Conservation (phyloP, 2,888 invertebrate species). For the Xanthorhoe spadicearia region DNA sequence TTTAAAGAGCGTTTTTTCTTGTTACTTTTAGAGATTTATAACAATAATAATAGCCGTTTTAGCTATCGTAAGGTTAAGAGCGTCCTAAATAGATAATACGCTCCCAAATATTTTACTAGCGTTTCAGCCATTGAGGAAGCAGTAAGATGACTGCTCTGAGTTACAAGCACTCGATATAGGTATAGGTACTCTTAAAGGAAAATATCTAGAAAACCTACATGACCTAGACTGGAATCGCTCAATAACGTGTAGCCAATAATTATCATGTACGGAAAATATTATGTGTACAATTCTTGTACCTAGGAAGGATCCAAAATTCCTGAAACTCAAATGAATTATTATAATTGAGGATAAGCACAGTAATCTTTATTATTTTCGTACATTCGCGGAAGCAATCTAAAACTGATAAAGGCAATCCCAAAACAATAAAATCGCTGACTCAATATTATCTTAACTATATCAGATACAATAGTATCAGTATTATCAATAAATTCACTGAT, state of each 20-base stretch:
- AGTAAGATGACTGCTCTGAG: neutral
- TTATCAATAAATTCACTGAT: neutral
- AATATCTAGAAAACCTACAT: neutral
- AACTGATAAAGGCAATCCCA: too few species aligned
- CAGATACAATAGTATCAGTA: neutral
- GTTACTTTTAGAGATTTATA: too few species aligned
- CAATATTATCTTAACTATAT: neutral
- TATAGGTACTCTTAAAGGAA: neutral
- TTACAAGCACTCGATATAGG: neutral
- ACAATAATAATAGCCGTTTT: too few species aligned
- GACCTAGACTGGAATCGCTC: neutral
- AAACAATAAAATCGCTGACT: neutral
- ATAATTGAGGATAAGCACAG: too few species aligned
- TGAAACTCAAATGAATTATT: too few species aligned
- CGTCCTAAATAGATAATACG: too few species aligned
- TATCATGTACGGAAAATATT: neutral
- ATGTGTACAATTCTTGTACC: too few species aligned
- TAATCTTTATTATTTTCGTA: too few species aligned
- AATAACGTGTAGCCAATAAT: conserved; percentile 1
- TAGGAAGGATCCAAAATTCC: too few species aligned
- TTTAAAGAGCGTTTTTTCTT: too few species aligned
- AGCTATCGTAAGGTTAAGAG: too few species aligned
- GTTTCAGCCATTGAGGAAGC: neutral
- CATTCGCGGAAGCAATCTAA: too few species aligned
- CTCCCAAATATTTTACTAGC: neutral